Conservation (phyloP, 2,888 invertebrate species). For the Lamellibrachia satsuma region DNA sequence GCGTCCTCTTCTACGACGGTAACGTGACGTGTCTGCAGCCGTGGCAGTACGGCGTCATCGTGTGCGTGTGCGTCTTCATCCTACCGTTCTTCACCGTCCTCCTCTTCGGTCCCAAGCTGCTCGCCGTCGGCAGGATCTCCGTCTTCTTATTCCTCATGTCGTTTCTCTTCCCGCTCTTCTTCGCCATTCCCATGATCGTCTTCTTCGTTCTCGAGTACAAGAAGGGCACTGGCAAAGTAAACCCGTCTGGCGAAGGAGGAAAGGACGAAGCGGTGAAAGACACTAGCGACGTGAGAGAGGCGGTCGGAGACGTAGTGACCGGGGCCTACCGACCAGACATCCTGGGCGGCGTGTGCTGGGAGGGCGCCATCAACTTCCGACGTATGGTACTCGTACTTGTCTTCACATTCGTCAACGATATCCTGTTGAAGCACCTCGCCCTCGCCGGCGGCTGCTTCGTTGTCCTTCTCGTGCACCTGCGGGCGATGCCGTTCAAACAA, state of each 20-base stretch:
- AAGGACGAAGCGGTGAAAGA: background rate
- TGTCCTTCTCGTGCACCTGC: constrained; percentile 31
- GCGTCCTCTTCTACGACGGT: constrained; percentile 37
- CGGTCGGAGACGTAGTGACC: constrained; percentile 30
- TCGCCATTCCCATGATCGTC: constrained; percentile 25
- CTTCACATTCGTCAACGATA: constrained; percentile 30
- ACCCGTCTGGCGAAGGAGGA: background rate
- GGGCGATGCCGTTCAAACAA: constrained; percentile 31
- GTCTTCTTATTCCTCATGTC: constrained; percentile 27
- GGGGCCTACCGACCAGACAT: constrained; percentile 33
- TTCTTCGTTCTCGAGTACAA: background rate
- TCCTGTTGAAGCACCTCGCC: constrained; percentile 14
- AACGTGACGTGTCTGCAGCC: constrained; percentile 33
- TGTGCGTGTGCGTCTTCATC: constrained; percentile 30
- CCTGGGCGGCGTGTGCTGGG: constrained; percentile 36
- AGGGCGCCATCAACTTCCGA: constrained; percentile 36
- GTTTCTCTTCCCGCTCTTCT: constrained; percentile 31
- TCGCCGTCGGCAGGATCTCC: constrained; percentile 21
- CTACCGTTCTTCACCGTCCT: constrained; percentile 38
- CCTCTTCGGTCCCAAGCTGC: constrained; percentile 34
- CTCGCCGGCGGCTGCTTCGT: constrained; percentile 23
- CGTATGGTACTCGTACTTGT: constrained; percentile 31
- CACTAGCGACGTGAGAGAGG: background rate
- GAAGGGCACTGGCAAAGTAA: background rate
- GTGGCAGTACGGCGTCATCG: constrained; percentile 37